Percentiles rank a stretch among this genome's conserved stretches.
Evolutionary conservation across 2,113 vertebrate genomes (phyloP).

Genomic region (Melierax canorus): DNA sequence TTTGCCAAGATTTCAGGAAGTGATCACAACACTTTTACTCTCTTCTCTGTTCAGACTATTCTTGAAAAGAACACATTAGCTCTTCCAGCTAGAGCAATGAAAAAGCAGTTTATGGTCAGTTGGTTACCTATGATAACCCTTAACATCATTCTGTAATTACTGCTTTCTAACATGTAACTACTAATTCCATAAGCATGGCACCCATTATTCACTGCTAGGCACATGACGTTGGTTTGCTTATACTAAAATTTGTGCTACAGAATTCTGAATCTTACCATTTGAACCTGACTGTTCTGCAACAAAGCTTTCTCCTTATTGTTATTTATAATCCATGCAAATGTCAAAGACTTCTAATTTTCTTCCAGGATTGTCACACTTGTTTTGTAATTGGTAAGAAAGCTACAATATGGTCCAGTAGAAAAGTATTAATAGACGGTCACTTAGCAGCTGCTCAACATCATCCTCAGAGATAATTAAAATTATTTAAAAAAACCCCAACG

Average conservation of each 20-base stretch:
- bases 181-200: not conserved
- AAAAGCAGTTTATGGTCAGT: not conserved
- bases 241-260: not conserved
- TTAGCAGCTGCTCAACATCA: not conserved
- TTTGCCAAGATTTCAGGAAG: not conserved
- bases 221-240: accelerated
- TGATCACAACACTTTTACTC: not conserved
- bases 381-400: not conserved
- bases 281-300: not conserved
- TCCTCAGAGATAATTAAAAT: not conserved
- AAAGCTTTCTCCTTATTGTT: not conserved
- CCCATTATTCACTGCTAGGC: not conserved
- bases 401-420: not conserved
- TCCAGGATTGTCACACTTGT: not conserved
- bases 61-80: not conserved
- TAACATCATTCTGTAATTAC: not conserved
- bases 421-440: not conserved
- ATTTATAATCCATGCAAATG: not conserved
- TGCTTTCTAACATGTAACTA: not conserved
- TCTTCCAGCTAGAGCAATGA: not conserved
- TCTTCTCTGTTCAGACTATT: not conserved
- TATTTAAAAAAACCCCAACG: not conserved
- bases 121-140: not conserved
- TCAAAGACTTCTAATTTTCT: not conserved
- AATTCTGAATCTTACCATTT: not conserved